These are phyloP conservation scores for Hypselothyrea guttata DNA, from an alignment of 2,888 invertebrate species.

Conservation along the genomic window DNA sequence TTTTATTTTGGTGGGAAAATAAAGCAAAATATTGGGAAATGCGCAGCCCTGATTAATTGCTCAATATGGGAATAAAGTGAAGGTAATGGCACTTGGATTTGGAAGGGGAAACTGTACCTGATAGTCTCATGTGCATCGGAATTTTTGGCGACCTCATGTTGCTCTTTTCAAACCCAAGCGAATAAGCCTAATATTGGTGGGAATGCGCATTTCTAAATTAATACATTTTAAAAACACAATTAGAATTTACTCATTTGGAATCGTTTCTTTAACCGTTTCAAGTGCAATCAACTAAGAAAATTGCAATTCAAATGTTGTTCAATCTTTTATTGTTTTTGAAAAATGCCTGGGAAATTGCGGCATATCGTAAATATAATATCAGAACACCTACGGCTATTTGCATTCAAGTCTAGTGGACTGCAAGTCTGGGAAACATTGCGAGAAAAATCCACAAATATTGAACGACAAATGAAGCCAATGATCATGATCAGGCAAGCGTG, in stretches of 20 bases:
- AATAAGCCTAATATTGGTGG: conserved; percentile 51
- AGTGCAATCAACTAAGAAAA: conserved; percentile 48
- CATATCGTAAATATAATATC: not conserved
- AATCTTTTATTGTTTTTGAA: conserved; percentile 21
- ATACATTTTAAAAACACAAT: conserved; percentile 4
- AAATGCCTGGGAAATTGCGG: conserved; percentile 39
- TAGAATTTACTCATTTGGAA: conserved; percentile 45
- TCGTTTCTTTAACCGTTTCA: conserved; percentile 7
- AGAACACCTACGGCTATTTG: conserved; percentile 33
- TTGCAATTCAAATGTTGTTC: conserved; percentile 37
- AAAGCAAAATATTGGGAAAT: too few species aligned
- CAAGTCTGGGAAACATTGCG: conserved; percentile 33
- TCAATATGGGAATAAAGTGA: conserved; percentile 17
- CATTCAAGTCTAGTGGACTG: conserved; percentile 34
- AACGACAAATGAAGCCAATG: not conserved
- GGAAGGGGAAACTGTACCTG: conserved; percentile 59
- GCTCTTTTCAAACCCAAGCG: conserved; percentile 50
- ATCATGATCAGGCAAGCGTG: conserved; percentile 17
- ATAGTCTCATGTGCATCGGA: conserved; percentile 43
- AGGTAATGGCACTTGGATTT: conserved; percentile 12
- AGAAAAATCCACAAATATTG: not conserved
- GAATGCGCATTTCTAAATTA: conserved; percentile 45
- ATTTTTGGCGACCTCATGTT: conserved; percentile 56
- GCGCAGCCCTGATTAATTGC: conserved; percentile 59
- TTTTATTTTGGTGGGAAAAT: conserved; percentile 70